Evolutionary conservation across 2,888 invertebrate species (phyloP).

Genomic region (Stomorhina lunata): DNA sequence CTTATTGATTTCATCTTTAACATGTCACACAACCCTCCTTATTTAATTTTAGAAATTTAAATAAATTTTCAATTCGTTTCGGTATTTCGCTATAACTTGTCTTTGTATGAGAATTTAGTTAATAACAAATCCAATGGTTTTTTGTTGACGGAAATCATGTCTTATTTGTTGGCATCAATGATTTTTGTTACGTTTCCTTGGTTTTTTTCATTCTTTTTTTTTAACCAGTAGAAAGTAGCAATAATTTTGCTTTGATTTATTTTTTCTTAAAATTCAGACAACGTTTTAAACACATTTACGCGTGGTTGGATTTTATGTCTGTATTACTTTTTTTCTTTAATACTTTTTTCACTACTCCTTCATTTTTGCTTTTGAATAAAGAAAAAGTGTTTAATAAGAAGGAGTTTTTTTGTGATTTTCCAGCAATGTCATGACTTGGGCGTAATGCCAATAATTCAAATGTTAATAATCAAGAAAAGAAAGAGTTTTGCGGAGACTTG

Average conservation of each 20-base stretch:
- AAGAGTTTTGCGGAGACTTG: background rate
- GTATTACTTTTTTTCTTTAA: conserved; percentile 15
- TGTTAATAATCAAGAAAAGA: conserved; percentile 1
- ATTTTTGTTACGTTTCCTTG: conserved; percentile 4
- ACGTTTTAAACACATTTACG: conserved; percentile 57
- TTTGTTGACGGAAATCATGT: conserved; percentile 23
- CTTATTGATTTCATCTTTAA: too few relatives aligned
- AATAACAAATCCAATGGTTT: background rate
- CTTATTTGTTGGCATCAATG: background rate
- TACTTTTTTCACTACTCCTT: background rate
- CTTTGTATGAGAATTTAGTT: background rate
- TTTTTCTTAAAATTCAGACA: conserved; percentile 48
- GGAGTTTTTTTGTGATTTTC: background rate
- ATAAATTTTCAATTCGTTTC: conserved; percentile 37
- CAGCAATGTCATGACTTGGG: conserved; percentile 16
- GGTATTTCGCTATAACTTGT: background rate
- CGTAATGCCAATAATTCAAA: conserved; percentile 43
- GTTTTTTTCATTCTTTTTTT: background rate
- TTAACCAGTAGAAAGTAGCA: background rate
- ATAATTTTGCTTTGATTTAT: conserved; percentile 1
- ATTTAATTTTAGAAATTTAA: conserved; percentile 3
- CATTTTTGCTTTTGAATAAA: background rate
- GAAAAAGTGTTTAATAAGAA: conserved; percentile 12
- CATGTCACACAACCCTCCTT: too few relatives aligned
- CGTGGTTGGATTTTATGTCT: conserved; percentile 37